phyloP scores from a whole-genome alignment of 2,888 invertebrate species.

The Morpho deidamia region DNA sequence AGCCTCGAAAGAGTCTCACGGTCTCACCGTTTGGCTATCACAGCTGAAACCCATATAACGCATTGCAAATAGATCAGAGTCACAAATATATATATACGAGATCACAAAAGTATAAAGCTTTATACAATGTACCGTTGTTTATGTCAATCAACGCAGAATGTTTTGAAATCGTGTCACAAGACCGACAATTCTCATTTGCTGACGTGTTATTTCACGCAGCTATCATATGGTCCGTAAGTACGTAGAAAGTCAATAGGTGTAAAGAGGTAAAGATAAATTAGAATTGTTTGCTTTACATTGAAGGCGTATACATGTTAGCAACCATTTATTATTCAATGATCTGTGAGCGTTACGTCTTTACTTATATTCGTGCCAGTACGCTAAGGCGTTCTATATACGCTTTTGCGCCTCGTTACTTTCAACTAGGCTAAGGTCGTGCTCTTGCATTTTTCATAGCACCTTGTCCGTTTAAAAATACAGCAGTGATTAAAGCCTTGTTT shows the following conservation, averaged over 20 bases:
- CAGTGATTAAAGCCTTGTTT: conserved; percentile 25
- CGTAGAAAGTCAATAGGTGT: background rate
- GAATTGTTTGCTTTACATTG: conserved; percentile 7
- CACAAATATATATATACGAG: background rate
- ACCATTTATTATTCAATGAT: conserved; percentile 11
- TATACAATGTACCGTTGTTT: conserved; percentile 19
- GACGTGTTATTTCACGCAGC: conserved; percentile 32
- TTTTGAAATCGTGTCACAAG: conserved; percentile 40
- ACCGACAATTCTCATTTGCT: conserved; percentile 23
- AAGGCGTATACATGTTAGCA: conserved; percentile 1
- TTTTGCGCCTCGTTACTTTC: conserved; percentile 33
- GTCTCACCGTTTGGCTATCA: too few relatives aligned
- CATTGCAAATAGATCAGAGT: too few relatives aligned
- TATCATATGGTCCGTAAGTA: conserved; percentile 22
- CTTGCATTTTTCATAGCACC: conserved; percentile 56
- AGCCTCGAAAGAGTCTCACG: too few relatives aligned
- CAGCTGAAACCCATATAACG: too few relatives aligned
- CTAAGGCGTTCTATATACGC: conserved; percentile 11
- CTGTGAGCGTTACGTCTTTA: background rate
- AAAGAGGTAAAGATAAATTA: conserved; percentile 1
- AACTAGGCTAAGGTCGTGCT: conserved; percentile 66
- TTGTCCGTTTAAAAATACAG: conserved; percentile 30
- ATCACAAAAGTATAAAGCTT: background rate
- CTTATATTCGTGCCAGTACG: conserved; percentile 5
- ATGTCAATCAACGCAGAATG: conserved; percentile 24